These are phyloP conservation scores for Leucosticte australis DNA, from an alignment of 2,113 vertebrate species.

Conservation along the genomic window DNA sequence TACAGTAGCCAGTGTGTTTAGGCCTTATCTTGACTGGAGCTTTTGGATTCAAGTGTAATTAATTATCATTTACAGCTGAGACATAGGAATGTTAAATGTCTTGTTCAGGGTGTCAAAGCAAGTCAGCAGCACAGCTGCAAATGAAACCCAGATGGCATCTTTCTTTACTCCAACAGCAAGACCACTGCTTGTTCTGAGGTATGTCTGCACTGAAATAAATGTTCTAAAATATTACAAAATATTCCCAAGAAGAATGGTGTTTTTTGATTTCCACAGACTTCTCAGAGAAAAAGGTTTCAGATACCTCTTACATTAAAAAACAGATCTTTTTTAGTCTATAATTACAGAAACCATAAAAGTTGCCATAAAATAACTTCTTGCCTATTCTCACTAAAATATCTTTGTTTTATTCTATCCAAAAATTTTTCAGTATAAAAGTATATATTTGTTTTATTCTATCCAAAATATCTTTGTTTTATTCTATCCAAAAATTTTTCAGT, in stretches of 20 bases:
- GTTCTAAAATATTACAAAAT: neutral
- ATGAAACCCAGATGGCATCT: conserved; percentile 37
- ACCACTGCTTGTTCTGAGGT: neutral
- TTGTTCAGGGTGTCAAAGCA: conserved; percentile 31
- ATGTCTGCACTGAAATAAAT: neutral
- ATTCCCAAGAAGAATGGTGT: neutral
- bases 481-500: neutral
- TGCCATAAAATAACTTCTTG: neutral
- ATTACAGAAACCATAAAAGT: neutral
- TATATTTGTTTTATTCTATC: neutral
- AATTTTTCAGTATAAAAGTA: too few relatives aligned
- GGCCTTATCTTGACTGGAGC: neutral
- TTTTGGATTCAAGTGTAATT: conserved; percentile 38
- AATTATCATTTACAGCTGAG: conserved; percentile 37
- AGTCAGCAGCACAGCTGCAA: neutral
- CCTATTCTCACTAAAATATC: neutral
- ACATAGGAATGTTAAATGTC: neutral
- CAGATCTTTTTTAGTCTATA: neutral
- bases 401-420: neutral
- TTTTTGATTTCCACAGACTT: neutral
- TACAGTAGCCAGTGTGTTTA: neutral
- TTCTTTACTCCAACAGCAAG: neutral
- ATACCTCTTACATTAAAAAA: neutral
- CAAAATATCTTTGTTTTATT: neutral
- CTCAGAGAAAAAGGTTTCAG: neutral